Evolutionary conservation across 2,797 vertebrate species (phyloP).

Genomic region (Leontopithecus rosalia): DNA sequence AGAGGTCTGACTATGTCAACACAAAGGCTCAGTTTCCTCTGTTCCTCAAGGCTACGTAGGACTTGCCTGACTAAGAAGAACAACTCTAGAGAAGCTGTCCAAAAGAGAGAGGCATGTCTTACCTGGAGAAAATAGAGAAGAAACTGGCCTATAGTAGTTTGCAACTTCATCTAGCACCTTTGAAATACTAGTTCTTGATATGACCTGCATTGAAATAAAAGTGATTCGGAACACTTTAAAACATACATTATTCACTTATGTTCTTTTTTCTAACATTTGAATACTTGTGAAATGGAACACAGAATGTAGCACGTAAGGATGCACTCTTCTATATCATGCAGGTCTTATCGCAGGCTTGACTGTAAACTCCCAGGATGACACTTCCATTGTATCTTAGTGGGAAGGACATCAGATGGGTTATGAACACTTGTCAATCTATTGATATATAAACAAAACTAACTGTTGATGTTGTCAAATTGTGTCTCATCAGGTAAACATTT

Average conservation of each 20-base stretch:
- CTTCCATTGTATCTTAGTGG: neutral
- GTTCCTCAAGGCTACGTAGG: neutral
- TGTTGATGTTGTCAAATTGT: neutral
- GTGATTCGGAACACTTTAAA: neutral
- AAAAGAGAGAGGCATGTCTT: neutral
- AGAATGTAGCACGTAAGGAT: neutral
- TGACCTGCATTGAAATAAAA: neutral
- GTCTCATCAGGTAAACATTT: neutral
- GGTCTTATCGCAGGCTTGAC: neutral
- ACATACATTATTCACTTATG: neutral
- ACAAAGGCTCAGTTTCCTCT: neutral
- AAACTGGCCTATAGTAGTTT: neutral
- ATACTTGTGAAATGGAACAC: neutral
- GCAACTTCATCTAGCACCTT: neutral
- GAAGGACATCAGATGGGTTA: neutral
- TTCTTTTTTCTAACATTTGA: neutral
- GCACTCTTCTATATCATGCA: neutral
- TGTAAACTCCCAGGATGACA: neutral
- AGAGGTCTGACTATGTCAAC: neutral
- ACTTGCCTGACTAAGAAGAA: neutral
- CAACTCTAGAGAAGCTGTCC: neutral
- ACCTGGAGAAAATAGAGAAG: neutral
- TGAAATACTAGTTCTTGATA: neutral
- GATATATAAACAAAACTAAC: neutral
- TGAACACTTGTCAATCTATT: neutral